These are phyloP conservation scores for Synergus itoensis DNA, from an alignment of 2,888 invertebrate species.

Conservation along the genomic window DNA sequence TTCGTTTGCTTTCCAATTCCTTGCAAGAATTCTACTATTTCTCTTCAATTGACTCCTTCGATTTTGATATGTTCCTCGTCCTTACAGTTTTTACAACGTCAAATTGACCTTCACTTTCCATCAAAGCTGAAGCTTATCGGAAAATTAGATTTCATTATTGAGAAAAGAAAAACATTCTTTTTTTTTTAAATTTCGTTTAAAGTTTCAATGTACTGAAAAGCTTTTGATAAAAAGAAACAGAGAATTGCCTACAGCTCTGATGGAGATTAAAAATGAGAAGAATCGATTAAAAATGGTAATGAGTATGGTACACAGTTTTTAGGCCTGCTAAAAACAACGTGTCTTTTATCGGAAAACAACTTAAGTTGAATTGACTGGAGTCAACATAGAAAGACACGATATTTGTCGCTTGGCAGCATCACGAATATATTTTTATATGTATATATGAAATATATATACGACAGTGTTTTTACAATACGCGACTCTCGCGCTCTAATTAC, in stretches of 20 bases:
- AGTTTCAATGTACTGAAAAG: too few relatives aligned
- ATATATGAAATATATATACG: neutral
- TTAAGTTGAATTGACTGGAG: conserved; percentile 22
- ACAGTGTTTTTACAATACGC: conserved; percentile 30
- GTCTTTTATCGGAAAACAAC: conserved; percentile 22
- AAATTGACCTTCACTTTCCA: neutral
- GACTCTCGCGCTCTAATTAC: conserved; percentile 19
- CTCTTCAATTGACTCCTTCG: conserved; percentile 21
- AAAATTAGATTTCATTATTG: neutral
- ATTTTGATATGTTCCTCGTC: conserved; percentile 9
- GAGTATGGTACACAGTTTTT: conserved; percentile 60
- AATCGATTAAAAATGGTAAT: neutral
- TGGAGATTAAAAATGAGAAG: neutral
- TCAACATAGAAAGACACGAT: conserved; percentile 38
- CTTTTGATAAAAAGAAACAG: too few relatives aligned
- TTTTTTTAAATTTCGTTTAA: too few relatives aligned
- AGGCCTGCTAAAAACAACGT: conserved; percentile 71
- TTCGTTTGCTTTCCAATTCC: conserved; percentile 4
- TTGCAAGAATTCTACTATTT: conserved; percentile 6
- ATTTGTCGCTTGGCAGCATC: conserved; percentile 27
- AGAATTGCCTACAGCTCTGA: neutral
- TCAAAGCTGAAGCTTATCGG: neutral
- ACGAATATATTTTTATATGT: conserved; percentile 1
- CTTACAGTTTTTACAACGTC: neutral
- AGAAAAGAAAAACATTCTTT: neutral